Base-by-base conservation (phyloP, 2,888 invertebrate genomes). In the Melieria picta region DNA sequence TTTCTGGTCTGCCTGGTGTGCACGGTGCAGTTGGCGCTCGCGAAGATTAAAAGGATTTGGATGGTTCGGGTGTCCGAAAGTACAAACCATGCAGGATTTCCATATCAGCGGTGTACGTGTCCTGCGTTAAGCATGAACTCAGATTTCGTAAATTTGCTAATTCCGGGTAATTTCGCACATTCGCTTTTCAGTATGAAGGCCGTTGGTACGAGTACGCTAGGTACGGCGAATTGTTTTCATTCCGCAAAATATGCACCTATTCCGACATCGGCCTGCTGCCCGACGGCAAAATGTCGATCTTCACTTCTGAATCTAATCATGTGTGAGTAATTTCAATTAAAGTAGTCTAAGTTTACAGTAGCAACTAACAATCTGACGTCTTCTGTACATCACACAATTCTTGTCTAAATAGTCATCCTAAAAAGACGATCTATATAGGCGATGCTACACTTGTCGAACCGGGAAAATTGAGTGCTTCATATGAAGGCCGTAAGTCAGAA, bases 181-280 rank as follows among this genome's bases (percentile, higher is more conserved):
- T 60, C 45, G 69, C 52, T 62, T 58, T 76, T 75, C 72, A 92
- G 92, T 93, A 91, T 80, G 79, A 91, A 74, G 93, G 93, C 47
- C 90, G 89, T 81, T 94, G 93, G 93, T 93, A 91, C 81, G 93
- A 93, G 85, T 89, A 89, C 10, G 90, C 92, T 82, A 90, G 91
- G 78, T 94, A 93, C 83, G 93, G 93, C 80, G 90, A 91, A 45
- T 79, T 93, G 52, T 92, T 93, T 82, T 91, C 93, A 84, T 84
- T 91, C 11, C 91, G 90, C 4, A 92, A 92, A 10, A 91, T 90
- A 81, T 94, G 94, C 83, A 90, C 92, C 64, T 90, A 90, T 1
- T 91, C 93, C 0, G 89, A 89, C 74, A 93, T 93, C 84, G 83
- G 80, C 75, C 78, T 76, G 72, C 85, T 79, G 79, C 61, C 73